phyloP scores from a whole-genome alignment of 2,888 invertebrate genomes.

The Aleiodes alternator region DNA sequence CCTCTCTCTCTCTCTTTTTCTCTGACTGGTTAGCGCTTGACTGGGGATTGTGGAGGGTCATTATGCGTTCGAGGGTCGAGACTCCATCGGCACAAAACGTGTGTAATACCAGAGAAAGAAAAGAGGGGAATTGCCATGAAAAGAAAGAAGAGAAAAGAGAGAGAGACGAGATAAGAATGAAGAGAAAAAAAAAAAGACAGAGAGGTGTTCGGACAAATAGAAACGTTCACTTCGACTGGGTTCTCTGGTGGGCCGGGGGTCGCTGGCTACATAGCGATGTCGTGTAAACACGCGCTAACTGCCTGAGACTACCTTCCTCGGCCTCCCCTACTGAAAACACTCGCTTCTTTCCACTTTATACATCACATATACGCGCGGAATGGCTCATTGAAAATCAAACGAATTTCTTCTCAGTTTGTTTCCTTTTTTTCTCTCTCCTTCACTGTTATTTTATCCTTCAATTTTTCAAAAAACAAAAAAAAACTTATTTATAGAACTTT shows the following conservation, averaged over 20 bases:
- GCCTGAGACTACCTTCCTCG: conserved; percentile 61
- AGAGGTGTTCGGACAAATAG: conserved; percentile 71
- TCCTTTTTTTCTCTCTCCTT: not conserved
- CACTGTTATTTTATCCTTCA: not conserved
- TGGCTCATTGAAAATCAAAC: conserved; percentile 19
- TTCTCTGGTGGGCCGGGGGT: conserved; percentile 61
- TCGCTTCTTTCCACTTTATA: conserved; percentile 12
- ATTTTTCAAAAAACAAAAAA: conserved; percentile 3
- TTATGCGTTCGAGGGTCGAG: conserved; percentile 59
- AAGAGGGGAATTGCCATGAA: conserved; percentile 36
- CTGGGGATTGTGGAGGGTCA: conserved; percentile 55
- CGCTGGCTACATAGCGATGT: conserved; percentile 73
- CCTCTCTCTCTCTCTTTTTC: not conserved
- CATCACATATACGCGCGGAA: not conserved
- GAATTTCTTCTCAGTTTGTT: conserved; percentile 1
- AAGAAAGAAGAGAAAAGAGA: conserved; percentile 36
- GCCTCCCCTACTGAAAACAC: conserved; percentile 37
- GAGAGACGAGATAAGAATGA: no score
- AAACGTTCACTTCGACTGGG: conserved; percentile 66
- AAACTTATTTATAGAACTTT: conserved; percentile 7
- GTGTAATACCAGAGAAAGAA: conserved; percentile 41
- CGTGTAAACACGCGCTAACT: conserved; percentile 76
- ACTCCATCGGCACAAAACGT: conserved; percentile 11
- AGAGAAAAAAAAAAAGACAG: conserved; percentile 49
- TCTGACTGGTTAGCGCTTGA: conserved; percentile 49